These are phyloP conservation scores for Pachyrhynchus sulphureomaculatus DNA, from an alignment of 1,140 invertebrate genomes.

Conservation along the genomic window DNA sequence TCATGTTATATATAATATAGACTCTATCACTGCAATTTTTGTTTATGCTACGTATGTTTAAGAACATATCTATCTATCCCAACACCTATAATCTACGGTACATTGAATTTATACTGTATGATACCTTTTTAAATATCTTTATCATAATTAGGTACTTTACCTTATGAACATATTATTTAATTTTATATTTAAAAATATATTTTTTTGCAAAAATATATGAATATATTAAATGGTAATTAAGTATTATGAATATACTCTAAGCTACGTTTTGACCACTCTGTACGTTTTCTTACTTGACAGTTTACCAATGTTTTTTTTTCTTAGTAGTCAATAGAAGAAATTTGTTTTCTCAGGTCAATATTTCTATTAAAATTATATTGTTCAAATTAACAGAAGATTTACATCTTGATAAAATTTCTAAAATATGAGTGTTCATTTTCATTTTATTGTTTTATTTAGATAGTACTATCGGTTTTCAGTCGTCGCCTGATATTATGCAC, in stretches of 20 bases:
- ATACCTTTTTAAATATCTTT: neutral
- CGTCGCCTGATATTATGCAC: too few relatives aligned
- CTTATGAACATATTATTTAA: neutral
- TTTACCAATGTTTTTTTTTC: slow-evolving; percentile 1
- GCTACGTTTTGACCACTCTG: neutral
- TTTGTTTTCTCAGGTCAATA: too few relatives aligned
- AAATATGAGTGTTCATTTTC: too few relatives aligned
- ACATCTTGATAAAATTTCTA: too few relatives aligned
- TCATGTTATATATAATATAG: too few relatives aligned
- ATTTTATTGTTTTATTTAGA: too few relatives aligned
- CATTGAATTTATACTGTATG: neutral
- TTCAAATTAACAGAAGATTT: too few relatives aligned
- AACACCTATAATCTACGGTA: slow-evolving; percentile 31
- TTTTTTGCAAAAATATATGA: neutral
- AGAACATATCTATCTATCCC: slow-evolving; percentile 31
- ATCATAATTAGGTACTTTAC: too few relatives aligned
- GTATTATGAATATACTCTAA: neutral
- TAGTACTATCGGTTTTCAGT: too few relatives aligned
- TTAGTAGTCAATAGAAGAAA: neutral
- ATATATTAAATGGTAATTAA: neutral
- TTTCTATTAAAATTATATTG: too few relatives aligned
- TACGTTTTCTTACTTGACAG: neutral
- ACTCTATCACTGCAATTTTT: too few relatives aligned
- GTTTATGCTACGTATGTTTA: too few relatives aligned
- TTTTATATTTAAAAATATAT: slow-evolving; percentile 2